These are phyloP conservation scores for Calephelis perditalis DNA, from an alignment of 2,888 invertebrate species.

Conservation along the genomic window DNA sequence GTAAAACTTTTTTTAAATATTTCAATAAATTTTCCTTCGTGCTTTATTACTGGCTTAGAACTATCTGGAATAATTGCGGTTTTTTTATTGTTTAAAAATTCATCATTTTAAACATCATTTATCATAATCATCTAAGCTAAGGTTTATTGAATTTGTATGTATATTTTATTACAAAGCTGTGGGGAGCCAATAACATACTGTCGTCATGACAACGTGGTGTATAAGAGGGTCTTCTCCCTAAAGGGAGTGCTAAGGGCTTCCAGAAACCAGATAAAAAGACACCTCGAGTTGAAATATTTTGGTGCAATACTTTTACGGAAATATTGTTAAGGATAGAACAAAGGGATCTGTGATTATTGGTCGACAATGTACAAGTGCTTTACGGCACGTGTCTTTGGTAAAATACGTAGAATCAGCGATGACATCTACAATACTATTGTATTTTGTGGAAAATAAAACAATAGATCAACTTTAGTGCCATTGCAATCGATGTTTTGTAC, in stretches of 20 bases:
- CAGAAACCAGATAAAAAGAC: conserved; percentile 56
- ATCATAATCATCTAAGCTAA: too few relatives aligned
- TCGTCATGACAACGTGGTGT: conserved; percentile 59
- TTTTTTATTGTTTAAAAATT: too few relatives aligned
- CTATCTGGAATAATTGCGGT: too few relatives aligned
- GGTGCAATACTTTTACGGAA: conserved; percentile 33
- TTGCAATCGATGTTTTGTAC: too few relatives aligned
- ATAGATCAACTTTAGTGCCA: not conserved
- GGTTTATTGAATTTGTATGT: conserved; percentile 30
- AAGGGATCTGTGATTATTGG: conserved; percentile 39
- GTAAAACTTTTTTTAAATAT: too few relatives aligned
- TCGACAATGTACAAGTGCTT: conserved; percentile 43
- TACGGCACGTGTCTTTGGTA: conserved; percentile 33
- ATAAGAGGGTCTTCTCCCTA: conserved; percentile 56
- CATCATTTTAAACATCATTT: too few relatives aligned
- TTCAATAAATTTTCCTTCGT: too few relatives aligned
- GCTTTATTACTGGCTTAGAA: too few relatives aligned
- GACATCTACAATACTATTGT: conserved; percentile 9
- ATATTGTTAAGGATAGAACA: conserved; percentile 27
- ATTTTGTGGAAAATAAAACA: not conserved
- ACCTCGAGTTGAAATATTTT: conserved; percentile 42
- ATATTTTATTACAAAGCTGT: conserved; percentile 48
- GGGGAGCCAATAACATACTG: conserved; percentile 70
- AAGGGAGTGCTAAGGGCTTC: conserved; percentile 48
- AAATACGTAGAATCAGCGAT: conserved; percentile 26